Conservation (phyloP, 2,888 invertebrate genomes). For the Mesochorus sp. region DNA sequence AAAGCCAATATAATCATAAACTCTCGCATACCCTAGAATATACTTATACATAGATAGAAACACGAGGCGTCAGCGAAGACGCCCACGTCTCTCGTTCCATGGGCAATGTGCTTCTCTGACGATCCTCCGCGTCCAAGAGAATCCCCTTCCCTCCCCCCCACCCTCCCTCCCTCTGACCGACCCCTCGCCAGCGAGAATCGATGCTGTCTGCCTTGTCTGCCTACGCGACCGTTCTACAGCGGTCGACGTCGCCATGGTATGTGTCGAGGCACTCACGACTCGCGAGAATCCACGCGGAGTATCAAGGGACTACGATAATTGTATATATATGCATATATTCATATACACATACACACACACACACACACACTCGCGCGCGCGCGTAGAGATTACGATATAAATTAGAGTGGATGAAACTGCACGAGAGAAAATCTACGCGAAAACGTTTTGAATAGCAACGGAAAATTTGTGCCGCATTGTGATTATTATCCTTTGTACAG, state of each 20-base stretch:
- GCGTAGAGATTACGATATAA: background rate
- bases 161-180: slow-evolving; percentile 22
- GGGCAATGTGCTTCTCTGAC: slow-evolving; percentile 46
- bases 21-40: background rate
- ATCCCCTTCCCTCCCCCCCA: too few relatives aligned
- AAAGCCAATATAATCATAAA: background rate
- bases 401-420: slow-evolving; percentile 28
- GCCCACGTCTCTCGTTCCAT: slow-evolving; percentile 54
- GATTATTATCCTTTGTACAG: slow-evolving; percentile 5
- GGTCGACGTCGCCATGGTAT: slow-evolving; percentile 36
- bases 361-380: background rate
- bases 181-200: slow-evolving; percentile 50
- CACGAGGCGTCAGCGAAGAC: slow-evolving; percentile 41
- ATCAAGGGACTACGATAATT: slow-evolving; percentile 9
- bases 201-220: slow-evolving; percentile 50
- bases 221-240: slow-evolving; percentile 42
- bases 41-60: slow-evolving; percentile 7
- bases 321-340: background rate
- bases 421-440: slow-evolving; percentile 19
- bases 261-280: slow-evolving; percentile 32
- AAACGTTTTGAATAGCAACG: slow-evolving; percentile 28
- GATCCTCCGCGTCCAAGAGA: slow-evolving; percentile 33
- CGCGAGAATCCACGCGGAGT: slow-evolving; percentile 36
- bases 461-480: slow-evolving; percentile 51
- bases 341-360: background rate